Conservation (phyloP, 2,113 vertebrate genomes). For the Otocyon megalotis region DNA sequence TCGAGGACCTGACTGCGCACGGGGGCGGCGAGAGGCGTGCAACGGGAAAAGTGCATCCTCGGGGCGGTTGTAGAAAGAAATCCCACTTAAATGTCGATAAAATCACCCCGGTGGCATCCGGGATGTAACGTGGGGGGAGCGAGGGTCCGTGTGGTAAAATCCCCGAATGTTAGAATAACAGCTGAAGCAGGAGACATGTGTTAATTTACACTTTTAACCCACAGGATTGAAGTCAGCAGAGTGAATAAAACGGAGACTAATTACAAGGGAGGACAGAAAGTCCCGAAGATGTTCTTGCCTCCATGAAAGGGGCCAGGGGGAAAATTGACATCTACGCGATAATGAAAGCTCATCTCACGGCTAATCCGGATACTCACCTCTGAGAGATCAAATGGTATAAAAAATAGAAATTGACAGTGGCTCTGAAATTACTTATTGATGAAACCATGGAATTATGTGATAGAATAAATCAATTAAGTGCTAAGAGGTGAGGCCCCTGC, state of each 20-base stretch:
- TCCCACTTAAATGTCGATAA: background rate
- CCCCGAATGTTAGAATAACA: background rate
- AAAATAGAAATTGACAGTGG: constrained; percentile 78
- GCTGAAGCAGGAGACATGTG: background rate
- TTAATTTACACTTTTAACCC: constrained; percentile 54
- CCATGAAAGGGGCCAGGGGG: background rate
- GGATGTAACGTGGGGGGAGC: rapidly evolving
- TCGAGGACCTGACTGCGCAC: rapidly evolving
- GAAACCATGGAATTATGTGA: constrained; percentile 73
- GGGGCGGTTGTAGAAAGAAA: background rate
- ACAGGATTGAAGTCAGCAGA: constrained; percentile 41
- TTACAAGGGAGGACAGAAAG: constrained; percentile 3
- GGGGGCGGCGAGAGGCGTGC: background rate
- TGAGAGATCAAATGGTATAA: constrained; percentile 55
- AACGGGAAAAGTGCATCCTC: rapidly evolving
- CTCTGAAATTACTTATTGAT: constrained; percentile 78
- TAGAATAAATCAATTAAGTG: constrained; percentile 78
- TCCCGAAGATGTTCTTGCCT: background rate
- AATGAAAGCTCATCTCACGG: constrained; percentile 53
- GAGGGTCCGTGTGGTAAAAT: rapidly evolving
- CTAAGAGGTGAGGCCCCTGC: constrained; percentile 65
- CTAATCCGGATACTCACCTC: constrained; percentile 21
- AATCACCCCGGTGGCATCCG: background rate
- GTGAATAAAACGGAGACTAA: background rate
- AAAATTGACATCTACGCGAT: background rate